Evolutionary conservation across 1,140 invertebrate species (phyloP).

Genomic region (Neoseiulus cucumeris): DNA sequence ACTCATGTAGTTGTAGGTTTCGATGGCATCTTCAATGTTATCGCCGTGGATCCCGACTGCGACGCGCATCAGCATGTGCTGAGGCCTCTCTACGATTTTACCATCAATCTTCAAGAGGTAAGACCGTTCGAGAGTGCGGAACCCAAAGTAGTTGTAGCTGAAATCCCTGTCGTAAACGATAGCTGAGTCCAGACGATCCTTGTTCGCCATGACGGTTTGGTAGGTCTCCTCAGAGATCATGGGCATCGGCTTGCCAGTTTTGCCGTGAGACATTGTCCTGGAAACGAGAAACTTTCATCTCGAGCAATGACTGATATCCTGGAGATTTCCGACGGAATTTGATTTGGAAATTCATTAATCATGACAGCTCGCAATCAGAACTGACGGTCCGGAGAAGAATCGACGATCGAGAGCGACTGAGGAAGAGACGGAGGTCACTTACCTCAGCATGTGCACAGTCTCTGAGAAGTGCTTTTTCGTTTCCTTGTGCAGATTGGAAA

Average conservation of each 20-base stretch:
- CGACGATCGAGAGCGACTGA: too few relatives aligned
- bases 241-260: conserved; percentile 45
- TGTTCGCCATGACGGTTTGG: conserved; percentile 64
- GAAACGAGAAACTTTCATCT: too few relatives aligned
- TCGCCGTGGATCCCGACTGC: conserved; percentile 87
- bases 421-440: too few relatives aligned
- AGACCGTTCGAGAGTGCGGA: conserved; percentile 85
- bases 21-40: conserved; percentile 76
- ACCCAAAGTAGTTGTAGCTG: conserved; percentile 94
- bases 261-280: conserved; percentile 39
- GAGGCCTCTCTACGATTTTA: conserved; percentile 85
- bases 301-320: too few relatives aligned
- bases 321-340: conserved; percentile 79
- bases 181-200: conserved; percentile 73
- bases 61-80: conserved; percentile 97
- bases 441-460: background rate
- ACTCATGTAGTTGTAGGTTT: conserved; percentile 89
- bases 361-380: too few relatives aligned
- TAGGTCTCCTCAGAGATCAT: conserved; percentile 70
- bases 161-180: conserved; percentile 96
- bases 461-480: conserved; percentile 55
- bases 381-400: too few relatives aligned
- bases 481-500: conserved; percentile 95
- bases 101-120: conserved; percentile 84
- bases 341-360: conserved; percentile 15